Evolutionary conservation across 2,113 vertebrate species (phyloP).

Genomic region (Xenopus borealis): DNA sequence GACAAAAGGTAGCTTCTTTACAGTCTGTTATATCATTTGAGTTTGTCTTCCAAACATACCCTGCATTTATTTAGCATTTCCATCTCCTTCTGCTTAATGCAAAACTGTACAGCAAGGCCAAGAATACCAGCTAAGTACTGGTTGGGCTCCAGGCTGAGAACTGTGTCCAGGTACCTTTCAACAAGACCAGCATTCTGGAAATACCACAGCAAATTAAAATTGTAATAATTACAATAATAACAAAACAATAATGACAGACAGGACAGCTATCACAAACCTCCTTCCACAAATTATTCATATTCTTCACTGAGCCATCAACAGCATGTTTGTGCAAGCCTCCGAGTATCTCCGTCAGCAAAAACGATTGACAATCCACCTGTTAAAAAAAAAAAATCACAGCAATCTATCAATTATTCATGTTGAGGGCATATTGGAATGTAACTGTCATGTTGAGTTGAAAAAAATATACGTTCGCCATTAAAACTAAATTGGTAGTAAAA

Average conservation of each 20-base stretch:
- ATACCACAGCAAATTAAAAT: fast-evolving
- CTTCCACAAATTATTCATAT: constrained; percentile 81
- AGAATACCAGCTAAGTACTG: constrained; percentile 75
- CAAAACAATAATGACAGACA: not conserved
- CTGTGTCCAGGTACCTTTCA: constrained; percentile 81
- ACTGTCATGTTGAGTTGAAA: too few relatives aligned
- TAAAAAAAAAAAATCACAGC: not conserved
- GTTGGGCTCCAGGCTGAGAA: constrained; percentile 81
- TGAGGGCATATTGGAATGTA: too few relatives aligned
- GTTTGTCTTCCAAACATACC: constrained; percentile 57
- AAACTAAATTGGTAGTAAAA: too few relatives aligned
- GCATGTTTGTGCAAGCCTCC: constrained; percentile 84
- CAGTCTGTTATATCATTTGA: too few relatives aligned
- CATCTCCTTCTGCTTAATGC: constrained; percentile 78
- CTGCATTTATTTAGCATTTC: constrained; percentile 77
- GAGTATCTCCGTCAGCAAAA: constrained; percentile 84
- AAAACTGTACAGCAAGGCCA: constrained; percentile 84
- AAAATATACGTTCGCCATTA: too few relatives aligned
- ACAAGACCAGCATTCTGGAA: constrained; percentile 79
- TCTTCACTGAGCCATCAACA: constrained; percentile 77
- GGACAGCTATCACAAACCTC: constrained; percentile 64
- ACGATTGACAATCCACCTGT: constrained; percentile 91
- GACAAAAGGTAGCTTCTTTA: too few relatives aligned
- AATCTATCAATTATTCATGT: constrained; percentile 2
- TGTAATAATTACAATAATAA: not conserved